phyloP scores from a whole-genome alignment of 2,888 invertebrate genomes.

The Priocnemis perturbator region DNA sequence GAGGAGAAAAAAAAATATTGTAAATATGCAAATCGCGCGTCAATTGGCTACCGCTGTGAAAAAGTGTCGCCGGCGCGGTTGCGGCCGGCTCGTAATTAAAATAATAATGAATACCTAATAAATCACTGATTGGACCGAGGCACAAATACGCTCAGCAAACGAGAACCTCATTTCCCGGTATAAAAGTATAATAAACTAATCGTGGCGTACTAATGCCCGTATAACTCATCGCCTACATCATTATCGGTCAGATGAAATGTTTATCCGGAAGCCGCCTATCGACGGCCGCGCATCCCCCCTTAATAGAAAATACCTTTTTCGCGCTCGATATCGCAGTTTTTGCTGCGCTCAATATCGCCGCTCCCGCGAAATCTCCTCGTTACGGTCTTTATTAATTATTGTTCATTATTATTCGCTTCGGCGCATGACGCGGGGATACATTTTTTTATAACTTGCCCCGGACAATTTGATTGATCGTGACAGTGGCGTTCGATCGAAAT shows the following conservation, averaged over 20 bases:
- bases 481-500: too few relatives aligned
- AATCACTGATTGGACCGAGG: constrained; percentile 63
- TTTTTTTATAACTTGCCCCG: too few relatives aligned
- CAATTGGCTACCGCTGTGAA: constrained; percentile 20
- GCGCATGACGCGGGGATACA: too few relatives aligned
- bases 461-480: too few relatives aligned
- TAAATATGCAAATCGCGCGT: constrained; percentile 41
- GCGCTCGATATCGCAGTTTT: too few relatives aligned
- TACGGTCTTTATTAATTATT: too few relatives aligned
- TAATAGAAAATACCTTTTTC: too few relatives aligned
- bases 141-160: constrained; percentile 49
- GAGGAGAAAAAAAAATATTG: constrained; percentile 36
- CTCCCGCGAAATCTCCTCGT: too few relatives aligned
- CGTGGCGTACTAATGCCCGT: constrained; percentile 50
- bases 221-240: constrained; percentile 47
- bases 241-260: constrained; percentile 56
- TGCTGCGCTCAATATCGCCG: too few relatives aligned
- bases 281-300: not conserved
- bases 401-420: too few relatives aligned
- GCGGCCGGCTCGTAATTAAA: constrained; percentile 49
- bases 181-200: constrained; percentile 65
- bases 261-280: constrained; percentile 47
- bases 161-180: constrained; percentile 63
- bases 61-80: constrained; percentile 3
- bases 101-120: constrained; percentile 68